Percentiles rank a stretch among this genome's conserved stretches.
Conservation (phyloP, 1,140 invertebrate genomes). For the Anastrepha ludens region DNA sequence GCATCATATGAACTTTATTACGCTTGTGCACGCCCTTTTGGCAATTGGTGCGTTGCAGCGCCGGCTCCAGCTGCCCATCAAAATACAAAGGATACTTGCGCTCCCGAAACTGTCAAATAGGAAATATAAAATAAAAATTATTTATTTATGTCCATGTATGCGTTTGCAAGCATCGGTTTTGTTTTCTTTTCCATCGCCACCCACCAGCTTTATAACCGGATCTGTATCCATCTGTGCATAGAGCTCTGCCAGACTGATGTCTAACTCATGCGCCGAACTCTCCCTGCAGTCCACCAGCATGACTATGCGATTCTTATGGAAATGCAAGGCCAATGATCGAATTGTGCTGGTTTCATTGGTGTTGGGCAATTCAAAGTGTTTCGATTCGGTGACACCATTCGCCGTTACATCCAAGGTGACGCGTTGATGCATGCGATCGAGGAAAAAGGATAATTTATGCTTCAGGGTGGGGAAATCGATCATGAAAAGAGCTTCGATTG, state of each 20-base stretch:
- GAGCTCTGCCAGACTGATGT: constrained; percentile 69
- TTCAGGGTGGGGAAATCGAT: constrained; percentile 79
- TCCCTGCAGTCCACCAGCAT: constrained; percentile 72
- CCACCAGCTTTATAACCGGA: constrained; percentile 72
- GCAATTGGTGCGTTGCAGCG: constrained; percentile 71
- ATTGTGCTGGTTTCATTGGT: constrained; percentile 72
- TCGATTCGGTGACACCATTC: constrained; percentile 67
- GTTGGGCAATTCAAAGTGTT: constrained; percentile 72
- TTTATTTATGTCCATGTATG: too few species aligned
- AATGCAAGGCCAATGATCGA: constrained; percentile 69
- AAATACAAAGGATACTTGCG: constrained; percentile 76
- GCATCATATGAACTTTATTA: constrained; percentile 68
- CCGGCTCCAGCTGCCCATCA: constrained; percentile 72
- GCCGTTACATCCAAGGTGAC: constrained; percentile 76
- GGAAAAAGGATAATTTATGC: constrained; percentile 80
- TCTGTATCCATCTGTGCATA: constrained; percentile 72
- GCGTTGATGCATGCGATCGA: constrained; percentile 80
- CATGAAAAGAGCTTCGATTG: constrained; percentile 79
- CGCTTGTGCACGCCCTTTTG: constrained; percentile 70
- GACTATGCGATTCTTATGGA: constrained; percentile 70
- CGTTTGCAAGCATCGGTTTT: too few species aligned
- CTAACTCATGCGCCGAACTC: constrained; percentile 69
- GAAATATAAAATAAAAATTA: constrained; percentile 40
- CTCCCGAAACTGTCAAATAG: constrained; percentile 73
- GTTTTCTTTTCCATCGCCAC: constrained; percentile 29